A percentile compares a stretch with the other conserved stretches of the same genome.
These are phyloP conservation scores for Eleutherodactylus coqui DNA, from an alignment of 2,797 vertebrate species.

Conservation along the genomic window DNA sequence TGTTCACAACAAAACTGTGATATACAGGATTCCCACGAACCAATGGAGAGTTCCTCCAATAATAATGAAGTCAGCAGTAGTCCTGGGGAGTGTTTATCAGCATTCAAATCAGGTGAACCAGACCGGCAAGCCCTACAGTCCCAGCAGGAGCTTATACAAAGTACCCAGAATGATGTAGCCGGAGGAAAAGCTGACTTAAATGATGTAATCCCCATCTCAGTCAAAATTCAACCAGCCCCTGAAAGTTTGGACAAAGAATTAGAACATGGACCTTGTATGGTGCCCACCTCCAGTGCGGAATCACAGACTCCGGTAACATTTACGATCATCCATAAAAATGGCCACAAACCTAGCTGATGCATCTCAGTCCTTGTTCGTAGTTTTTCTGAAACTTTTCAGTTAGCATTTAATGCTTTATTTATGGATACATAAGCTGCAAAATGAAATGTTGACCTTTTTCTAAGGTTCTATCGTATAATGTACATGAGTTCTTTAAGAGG, in stretches of 20 bases:
- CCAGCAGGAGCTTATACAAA: background rate
- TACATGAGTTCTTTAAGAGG: no score
- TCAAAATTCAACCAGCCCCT: background rate
- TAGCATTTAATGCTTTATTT: no score
- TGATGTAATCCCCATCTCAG: background rate
- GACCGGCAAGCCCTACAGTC: background rate
- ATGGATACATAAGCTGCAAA: no score
- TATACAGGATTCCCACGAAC: background rate
- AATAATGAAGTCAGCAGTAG: background rate
- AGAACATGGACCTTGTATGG: background rate
- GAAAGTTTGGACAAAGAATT: background rate
- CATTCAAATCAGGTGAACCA: no score
- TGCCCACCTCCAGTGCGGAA: background rate
- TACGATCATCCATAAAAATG: no score
- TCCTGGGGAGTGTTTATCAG: background rate
- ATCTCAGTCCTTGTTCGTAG: no score
- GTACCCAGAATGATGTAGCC: slow-evolving; percentile 7
- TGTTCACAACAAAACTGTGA: background rate
- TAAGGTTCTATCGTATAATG: no score
- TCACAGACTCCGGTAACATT: background rate
- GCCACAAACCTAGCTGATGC: no score
- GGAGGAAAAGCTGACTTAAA: no score
- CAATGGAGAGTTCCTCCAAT: background rate
- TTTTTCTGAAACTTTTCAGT: no score
- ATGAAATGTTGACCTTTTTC: no score